A percentile compares a stretch with the other conserved stretches of the same genome.
phyloP scores from a whole-genome alignment of 2,888 invertebrate species.

The Lasiommata megera region DNA sequence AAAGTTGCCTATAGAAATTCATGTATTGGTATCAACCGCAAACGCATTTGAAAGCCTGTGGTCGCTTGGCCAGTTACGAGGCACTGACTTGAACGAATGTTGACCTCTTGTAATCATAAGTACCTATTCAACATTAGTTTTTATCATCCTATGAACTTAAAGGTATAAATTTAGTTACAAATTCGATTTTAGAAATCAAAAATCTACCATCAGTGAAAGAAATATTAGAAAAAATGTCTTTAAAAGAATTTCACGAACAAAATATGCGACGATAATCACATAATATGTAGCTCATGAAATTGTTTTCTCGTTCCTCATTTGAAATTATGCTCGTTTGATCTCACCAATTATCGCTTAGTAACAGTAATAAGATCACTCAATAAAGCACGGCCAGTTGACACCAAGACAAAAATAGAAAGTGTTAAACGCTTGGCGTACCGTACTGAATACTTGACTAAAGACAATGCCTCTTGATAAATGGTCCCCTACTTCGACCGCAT shows the following conservation, averaged over 20 bases:
- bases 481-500: slow-evolving; percentile 31
- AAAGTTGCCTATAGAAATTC: no score
- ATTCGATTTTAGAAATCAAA: no score
- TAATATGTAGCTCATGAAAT: no score
- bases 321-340: not conserved
- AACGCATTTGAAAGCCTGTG: slow-evolving; percentile 27
- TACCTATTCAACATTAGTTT: not conserved
- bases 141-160: no score
- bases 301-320: no score
- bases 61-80: slow-evolving; percentile 17
- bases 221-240: no score
- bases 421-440: slow-evolving; percentile 57
- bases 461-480: slow-evolving; percentile 43
- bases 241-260: no score
- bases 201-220: no score
- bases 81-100: slow-evolving; percentile 28
- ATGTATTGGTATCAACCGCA: slow-evolving; percentile 13
- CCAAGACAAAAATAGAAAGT: slow-evolving; percentile 71
- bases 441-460: slow-evolving; percentile 50
- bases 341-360: slow-evolving; percentile 15
- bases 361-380: slow-evolving; percentile 54
- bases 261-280: no score
- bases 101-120: slow-evolving; percentile 22
- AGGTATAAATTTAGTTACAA: no score
- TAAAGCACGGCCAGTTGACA: slow-evolving; percentile 44